These are phyloP conservation scores for Phenganax stokvisi DNA, from an alignment of 92 coral and sea anemone species.

Conservation along the genomic window DNA sequence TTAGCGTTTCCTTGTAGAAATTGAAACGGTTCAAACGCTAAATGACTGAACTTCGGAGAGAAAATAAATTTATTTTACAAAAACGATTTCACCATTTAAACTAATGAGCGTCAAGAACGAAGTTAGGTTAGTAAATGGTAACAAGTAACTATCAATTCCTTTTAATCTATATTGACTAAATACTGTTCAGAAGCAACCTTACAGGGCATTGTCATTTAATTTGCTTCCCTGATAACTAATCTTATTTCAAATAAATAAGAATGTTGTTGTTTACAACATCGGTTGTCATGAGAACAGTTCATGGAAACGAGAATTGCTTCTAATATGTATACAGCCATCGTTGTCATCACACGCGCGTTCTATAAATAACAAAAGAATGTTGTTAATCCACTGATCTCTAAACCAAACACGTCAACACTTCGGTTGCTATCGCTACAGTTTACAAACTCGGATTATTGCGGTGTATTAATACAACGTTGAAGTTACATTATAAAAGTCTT, in stretches of 20 bases:
- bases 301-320: slow-evolving; percentile 28
- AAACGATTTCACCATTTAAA: too few relatives aligned
- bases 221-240: too few relatives aligned
- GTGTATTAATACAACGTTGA: neutral
- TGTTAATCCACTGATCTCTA: slow-evolving; percentile 27
- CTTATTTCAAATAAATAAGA: neutral
- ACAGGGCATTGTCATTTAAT: too few relatives aligned
- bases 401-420: neutral
- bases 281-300: slow-evolving; percentile 25
- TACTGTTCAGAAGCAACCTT: too few relatives aligned
- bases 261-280: slow-evolving; percentile 11
- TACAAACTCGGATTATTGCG: slow-evolving; percentile 15
- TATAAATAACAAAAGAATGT: slow-evolving; percentile 20
- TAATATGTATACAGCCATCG: slow-evolving; percentile 29
- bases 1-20: too few relatives aligned
- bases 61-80: too few relatives aligned
- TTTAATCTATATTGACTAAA: too few relatives aligned
- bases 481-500: slow-evolving; percentile 18
- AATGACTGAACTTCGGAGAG: too few relatives aligned
- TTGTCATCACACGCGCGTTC: slow-evolving; percentile 9
- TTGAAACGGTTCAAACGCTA: too few relatives aligned
- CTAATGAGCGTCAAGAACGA: too few relatives aligned
- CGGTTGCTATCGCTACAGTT: slow-evolving; percentile 5
- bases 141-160: too few relatives aligned
- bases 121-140: too few relatives aligned